These are phyloP conservation scores for Phalanger gymnotis DNA, from an alignment of 2,797 vertebrate species.

Conservation along the genomic window DNA sequence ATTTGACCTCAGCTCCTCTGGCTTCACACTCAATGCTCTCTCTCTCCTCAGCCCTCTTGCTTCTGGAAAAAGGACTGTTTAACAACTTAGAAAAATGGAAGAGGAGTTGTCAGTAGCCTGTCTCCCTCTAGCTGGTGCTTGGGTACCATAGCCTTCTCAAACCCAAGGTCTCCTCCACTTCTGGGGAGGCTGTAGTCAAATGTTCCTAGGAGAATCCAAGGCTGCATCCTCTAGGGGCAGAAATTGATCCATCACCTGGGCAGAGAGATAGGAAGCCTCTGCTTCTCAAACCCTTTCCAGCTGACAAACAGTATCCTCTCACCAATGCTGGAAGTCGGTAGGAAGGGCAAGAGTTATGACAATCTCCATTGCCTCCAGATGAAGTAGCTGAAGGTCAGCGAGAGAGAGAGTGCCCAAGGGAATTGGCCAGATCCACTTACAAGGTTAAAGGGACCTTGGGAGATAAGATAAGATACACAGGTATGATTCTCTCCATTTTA, in stretches of 20 bases:
- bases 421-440: not conserved
- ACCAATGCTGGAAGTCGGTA: not conserved
- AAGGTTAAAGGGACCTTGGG: not conserved
- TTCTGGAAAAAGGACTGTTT: not conserved
- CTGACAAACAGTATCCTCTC: not conserved
- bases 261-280: not conserved
- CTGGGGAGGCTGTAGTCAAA: not conserved
- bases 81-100: not conserved
- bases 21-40: not conserved
- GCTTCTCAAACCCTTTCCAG: not conserved
- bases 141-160: not conserved
- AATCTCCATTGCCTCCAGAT: not conserved
- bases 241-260: not conserved
- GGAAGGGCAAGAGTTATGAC: not conserved
- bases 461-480: not conserved
- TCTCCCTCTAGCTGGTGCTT: not conserved
- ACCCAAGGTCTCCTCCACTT: not conserved
- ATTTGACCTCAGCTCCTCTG: not conserved
- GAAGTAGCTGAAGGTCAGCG: not conserved
- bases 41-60: not conserved
- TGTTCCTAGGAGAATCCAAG: not conserved
- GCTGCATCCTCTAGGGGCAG: not conserved
- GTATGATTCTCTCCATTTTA: not conserved
- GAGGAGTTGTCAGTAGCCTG: not conserved
- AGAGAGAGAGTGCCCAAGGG: not conserved